Percentiles rank a stretch among this genome's conserved stretches.
phyloP scores from a whole-genome alignment of 2,113 vertebrate species.

The Stegastes partitus region DNA sequence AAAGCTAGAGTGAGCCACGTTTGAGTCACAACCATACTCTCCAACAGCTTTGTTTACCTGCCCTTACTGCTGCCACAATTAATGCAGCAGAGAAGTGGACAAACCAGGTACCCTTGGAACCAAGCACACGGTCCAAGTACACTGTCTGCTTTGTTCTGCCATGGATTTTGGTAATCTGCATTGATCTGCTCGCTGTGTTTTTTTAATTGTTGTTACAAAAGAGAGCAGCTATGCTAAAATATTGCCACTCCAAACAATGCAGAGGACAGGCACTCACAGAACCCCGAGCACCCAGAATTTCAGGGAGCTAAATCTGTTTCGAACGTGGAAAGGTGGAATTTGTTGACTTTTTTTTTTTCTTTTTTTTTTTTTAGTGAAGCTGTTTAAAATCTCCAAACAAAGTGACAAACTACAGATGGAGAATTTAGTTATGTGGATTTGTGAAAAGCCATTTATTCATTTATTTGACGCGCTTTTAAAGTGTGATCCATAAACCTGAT shows the following conservation, averaged over 20 bases:
- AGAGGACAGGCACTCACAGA: conserved; percentile 53
- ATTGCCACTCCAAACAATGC: conserved; percentile 62
- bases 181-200: conserved; percentile 56
- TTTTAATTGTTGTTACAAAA: conserved; percentile 63
- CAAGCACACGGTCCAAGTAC: conserved; percentile 50
- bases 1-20: conserved; percentile 46
- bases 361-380: neutral
- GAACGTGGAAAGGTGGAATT: conserved; percentile 10
- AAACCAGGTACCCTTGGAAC: conserved; percentile 63
- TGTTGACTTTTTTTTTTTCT: neutral
- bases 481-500: neutral
- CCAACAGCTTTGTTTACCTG: conserved; percentile 81
- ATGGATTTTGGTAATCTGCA: conserved; percentile 56
- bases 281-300: conserved; percentile 28
- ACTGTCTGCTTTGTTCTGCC: conserved; percentile 51
- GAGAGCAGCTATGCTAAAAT: conserved; percentile 64
- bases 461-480: neutral
- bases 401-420: neutral
- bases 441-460: neutral
- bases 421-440: neutral
- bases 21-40: conserved; percentile 69
- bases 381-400: neutral
- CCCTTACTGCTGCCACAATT: conserved; percentile 71
- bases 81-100: conserved; percentile 70
- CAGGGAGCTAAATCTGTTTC: conserved; percentile 28